Percentiles rank a stretch among this genome's conserved stretches.
Evolutionary conservation across 2,797 vertebrate species (phyloP).

Genomic region (Novumbra hubbsi): DNA sequence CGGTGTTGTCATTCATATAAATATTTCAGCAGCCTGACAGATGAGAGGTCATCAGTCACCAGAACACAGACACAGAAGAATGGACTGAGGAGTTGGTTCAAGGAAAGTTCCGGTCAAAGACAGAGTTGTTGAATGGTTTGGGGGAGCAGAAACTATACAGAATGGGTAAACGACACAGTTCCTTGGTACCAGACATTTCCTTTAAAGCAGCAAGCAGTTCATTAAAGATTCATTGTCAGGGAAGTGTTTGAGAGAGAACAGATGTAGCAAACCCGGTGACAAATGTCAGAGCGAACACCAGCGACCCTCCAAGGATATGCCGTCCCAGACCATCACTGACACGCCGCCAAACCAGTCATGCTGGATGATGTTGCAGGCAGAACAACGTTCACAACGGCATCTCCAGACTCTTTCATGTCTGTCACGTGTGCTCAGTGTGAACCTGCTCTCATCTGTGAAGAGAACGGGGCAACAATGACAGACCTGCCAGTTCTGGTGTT

Average conservation of each 20-base stretch:
- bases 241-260: conserved; percentile 1
- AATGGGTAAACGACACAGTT: background rate
- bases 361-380: too few species aligned
- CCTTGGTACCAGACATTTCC: background rate
- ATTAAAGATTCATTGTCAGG: conserved; percentile 5
- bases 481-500: too few species aligned
- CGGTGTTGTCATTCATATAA: background rate
- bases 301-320: too few species aligned
- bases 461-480: too few species aligned
- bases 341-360: too few species aligned
- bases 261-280: background rate
- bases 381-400: too few species aligned
- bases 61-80: background rate
- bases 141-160: background rate
- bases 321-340: too few species aligned
- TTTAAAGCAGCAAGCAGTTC: background rate
- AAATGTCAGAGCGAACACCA: background rate
- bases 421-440: too few species aligned
- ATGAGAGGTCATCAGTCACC: background rate
- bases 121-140: background rate
- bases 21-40: background rate
- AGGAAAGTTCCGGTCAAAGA: background rate
- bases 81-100: background rate
- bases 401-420: too few species aligned
- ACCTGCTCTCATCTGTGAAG: too few species aligned